A percentile compares a stretch with the other conserved stretches of the same genome.
These are phyloP conservation scores for Recurvirostra avosetta DNA, from an alignment of 2,113 vertebrate genomes.

Conservation along the genomic window DNA sequence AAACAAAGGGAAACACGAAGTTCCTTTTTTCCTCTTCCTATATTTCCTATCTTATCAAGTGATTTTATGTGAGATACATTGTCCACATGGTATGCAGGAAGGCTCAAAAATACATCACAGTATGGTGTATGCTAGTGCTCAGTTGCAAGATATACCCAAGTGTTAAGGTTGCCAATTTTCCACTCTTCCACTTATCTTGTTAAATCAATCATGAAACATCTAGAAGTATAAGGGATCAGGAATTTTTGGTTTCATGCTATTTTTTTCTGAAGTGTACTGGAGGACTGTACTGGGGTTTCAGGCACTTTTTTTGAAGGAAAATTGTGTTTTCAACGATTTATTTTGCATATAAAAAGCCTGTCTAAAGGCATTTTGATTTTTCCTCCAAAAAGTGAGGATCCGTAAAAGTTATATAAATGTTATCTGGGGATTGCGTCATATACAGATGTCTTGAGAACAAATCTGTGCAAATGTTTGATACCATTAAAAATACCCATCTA, in stretches of 20 bases:
- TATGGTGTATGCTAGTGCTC: constrained; percentile 8
- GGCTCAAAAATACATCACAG: constrained; percentile 1
- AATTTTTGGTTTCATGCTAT: neutral
- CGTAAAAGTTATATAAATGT: neutral
- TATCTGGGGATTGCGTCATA: neutral
- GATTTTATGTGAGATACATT: neutral
- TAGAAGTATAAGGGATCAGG: neutral
- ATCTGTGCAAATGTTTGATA: neutral
- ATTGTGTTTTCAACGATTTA: neutral
- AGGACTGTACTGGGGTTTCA: neutral
- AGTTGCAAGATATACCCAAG: neutral
- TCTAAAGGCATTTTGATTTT: neutral
- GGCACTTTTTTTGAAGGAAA: neutral
- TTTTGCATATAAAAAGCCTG: neutral
- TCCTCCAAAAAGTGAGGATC: neutral
- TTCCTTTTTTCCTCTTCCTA: neutral
- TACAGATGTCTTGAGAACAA: neutral
- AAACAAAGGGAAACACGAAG: neutral
- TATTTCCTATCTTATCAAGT: neutral
- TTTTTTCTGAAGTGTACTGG: neutral
- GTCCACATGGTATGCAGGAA: constrained; percentile 8
- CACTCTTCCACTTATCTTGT: constrained; percentile 17
- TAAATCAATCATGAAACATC: constrained; percentile 24
- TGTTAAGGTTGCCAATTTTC: constrained; percentile 36
- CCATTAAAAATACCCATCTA: neutral